A percentile compares a stretch with the other conserved stretches of the same genome.
Evolutionary conservation across 2,797 vertebrate genomes (phyloP).

Genomic region (Chromobotia macracanthus): DNA sequence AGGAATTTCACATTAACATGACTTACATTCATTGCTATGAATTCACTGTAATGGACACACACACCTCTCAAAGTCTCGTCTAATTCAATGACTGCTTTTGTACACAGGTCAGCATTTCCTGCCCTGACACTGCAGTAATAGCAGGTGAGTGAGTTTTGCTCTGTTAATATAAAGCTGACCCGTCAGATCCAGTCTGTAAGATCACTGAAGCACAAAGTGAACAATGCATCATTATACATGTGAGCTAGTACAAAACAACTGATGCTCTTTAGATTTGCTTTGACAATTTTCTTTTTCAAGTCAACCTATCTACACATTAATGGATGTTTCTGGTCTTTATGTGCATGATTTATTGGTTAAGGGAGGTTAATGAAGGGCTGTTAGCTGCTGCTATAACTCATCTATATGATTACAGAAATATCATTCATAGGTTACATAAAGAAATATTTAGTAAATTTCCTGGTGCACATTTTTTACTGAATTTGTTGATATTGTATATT

Average conservation of each 20-base stretch:
- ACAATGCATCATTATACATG: constrained; percentile 55
- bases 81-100: constrained; percentile 74
- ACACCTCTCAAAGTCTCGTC: constrained; percentile 65
- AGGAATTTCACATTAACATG: constrained; percentile 61
- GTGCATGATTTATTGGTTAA: neutral
- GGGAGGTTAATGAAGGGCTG: neutral
- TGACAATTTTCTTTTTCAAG: neutral
- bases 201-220: constrained; percentile 53
- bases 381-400: no score
- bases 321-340: neutral
- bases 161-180: constrained; percentile 70
- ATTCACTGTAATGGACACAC: constrained; percentile 64
- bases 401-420: no score
- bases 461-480: no score
- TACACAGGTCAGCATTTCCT: constrained; percentile 77
- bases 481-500: no score
- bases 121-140: constrained; percentile 64
- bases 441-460: no score
- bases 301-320: neutral
- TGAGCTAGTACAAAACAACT: constrained; percentile 54
- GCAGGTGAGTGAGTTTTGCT: constrained; percentile 63
- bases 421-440: no score
- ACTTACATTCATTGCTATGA: constrained; percentile 67
- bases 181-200: constrained; percentile 61
- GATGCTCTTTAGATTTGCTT: neutral